Base-by-base conservation (phyloP, 2,113 vertebrate genomes). In the Harpagus bidentatus region DNA sequence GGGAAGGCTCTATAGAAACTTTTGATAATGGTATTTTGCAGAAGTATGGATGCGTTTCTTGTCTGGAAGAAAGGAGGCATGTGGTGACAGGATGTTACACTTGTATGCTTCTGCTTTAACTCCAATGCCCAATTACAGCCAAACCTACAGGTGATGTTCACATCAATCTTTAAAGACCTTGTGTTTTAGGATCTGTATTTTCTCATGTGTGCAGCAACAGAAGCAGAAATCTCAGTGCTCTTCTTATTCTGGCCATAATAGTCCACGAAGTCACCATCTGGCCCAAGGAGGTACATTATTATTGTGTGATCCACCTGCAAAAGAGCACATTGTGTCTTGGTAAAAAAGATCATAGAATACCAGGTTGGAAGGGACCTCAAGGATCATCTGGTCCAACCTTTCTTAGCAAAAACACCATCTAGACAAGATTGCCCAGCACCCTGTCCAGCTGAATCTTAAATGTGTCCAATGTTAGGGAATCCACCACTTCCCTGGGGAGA, bases 241-340 rank as follows among this genome's bases (percentile, higher is more conserved):
- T 32, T 99, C 97, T 99, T 99, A 97, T 99, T 99, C 95, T 99
- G 99, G 92, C 99, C 99, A 48, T 98, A 99, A 96, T 99, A 99
- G 73, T 99, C 99, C 63, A 99, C 69, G 5, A 99, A 99, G 34
- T 97, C 92, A 17, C 99, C 99, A 50, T 99, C 98, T 6, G 99
- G 99, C 67, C 99, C 99, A 2, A 99, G 95, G 20, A 99, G 98
- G 96, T 99, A 99, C 99, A 99, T 99, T 82, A 99, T 99, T 95
- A 99, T 99, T 3, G 99, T 99, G 97, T 99, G 99, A 95, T 99
- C 99, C 29, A 99, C 99, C 99, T 99, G 86, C 66, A 96, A 85
- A 91, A 88, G 88, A 94, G 86, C 55, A 82, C 19, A 52, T 26
- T 0, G 0, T 3, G 32, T 19, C 63, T 58, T 29, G 19, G 62